Conservation (phyloP, 1,140 invertebrate genomes). For the Solenopsis invicta region DNA sequence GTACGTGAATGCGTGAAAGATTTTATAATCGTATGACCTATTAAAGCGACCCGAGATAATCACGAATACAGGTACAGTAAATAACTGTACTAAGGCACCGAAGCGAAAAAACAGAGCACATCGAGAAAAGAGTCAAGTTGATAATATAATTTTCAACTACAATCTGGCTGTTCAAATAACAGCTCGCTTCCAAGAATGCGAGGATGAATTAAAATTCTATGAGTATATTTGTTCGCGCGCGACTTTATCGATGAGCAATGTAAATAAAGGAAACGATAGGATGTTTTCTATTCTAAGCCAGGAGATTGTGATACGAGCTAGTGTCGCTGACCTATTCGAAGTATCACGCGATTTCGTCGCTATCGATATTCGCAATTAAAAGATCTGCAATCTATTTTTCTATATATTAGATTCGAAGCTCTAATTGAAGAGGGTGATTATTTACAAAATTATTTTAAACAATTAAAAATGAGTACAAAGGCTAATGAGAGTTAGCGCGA, state of each 20-base stretch:
- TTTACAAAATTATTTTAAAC: not conserved
- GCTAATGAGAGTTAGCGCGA: no score
- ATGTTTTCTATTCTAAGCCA: not conserved
- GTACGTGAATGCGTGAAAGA: conserved; percentile 64
- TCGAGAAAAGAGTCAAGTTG: not conserved
- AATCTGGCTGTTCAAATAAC: conserved; percentile 14
- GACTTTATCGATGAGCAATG: conserved; percentile 28
- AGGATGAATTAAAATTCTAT: not conserved
- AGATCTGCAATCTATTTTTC: not conserved
- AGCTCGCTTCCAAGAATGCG: not conserved
- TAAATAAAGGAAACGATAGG: conserved; percentile 47
- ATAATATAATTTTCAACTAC: not conserved
- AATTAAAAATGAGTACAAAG: no score
- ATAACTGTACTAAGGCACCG: conserved; percentile 4
- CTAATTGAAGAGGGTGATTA: not conserved
- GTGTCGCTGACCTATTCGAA: conserved; percentile 36
- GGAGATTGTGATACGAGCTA: conserved; percentile 19
- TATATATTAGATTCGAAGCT: not conserved
- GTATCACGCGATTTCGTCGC: not conserved
- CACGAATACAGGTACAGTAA: not conserved
- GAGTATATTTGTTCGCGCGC: not conserved
- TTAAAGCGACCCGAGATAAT: conserved; percentile 17
- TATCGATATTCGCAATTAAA: not conserved
- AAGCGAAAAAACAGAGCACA: not conserved
- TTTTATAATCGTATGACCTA: conserved; percentile 70